Conservation (phyloP, 2,797 vertebrate species). For the Oceanodroma leucorhoa region DNA sequence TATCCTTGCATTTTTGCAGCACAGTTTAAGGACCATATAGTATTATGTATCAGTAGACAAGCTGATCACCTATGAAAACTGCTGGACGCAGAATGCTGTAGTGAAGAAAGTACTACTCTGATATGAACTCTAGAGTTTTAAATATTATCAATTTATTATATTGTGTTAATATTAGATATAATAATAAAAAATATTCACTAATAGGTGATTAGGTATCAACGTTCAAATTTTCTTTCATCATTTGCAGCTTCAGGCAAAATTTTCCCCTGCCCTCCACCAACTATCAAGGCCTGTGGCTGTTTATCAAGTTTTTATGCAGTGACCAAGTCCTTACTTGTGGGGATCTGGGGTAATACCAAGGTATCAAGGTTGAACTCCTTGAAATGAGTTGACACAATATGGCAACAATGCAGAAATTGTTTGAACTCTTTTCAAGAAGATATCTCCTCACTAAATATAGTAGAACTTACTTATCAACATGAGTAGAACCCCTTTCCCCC, state of each 20-base stretch:
- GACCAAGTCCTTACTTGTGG: background rate
- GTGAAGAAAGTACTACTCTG: background rate
- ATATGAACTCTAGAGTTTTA: background rate
- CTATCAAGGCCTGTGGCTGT: background rate
- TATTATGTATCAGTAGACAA: background rate
- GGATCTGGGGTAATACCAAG: background rate
- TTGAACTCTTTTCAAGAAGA: background rate
- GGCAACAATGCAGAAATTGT: background rate
- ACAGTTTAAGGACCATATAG: background rate
- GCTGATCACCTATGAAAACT: background rate
- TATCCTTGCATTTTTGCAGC: background rate
- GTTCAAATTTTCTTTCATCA: background rate
- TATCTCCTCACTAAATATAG: background rate
- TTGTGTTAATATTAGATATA: background rate
- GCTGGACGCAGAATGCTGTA: background rate
- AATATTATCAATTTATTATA: background rate
- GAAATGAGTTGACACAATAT: background rate
- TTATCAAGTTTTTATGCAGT: background rate
- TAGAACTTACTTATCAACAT: background rate
- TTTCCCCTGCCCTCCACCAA: background rate
- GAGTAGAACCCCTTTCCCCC: fast-evolving
- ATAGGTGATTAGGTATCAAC: background rate
- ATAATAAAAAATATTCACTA: background rate
- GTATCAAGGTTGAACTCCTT: background rate
- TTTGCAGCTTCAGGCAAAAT: background rate